Percentiles rank a stretch among this genome's conserved stretches.
Conservation (phyloP, 2,888 invertebrate genomes). For the Dermolepida albohirtum region DNA sequence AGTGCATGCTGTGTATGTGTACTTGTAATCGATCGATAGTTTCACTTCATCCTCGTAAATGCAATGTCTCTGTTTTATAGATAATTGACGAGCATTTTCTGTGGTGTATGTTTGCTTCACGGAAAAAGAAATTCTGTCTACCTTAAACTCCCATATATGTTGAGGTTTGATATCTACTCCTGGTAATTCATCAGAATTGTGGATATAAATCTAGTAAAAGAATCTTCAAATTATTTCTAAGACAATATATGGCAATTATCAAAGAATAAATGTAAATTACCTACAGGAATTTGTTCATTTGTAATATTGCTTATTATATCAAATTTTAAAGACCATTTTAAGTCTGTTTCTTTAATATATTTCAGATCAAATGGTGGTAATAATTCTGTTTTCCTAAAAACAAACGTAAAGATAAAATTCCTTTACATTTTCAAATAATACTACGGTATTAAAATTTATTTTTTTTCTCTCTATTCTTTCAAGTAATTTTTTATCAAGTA, state of each 20-base stretch:
- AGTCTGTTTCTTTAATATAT: constrained; percentile 75
- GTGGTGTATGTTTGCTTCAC: constrained; percentile 84
- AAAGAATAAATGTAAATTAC: background rate
- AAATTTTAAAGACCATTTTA: constrained; percentile 74
- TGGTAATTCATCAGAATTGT: constrained; percentile 78
- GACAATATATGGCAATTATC: background rate
- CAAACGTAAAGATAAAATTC: too few relatives aligned
- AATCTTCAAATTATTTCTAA: too few relatives aligned
- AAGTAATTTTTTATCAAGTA: too few relatives aligned
- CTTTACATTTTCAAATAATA: too few relatives aligned
- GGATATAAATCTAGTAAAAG: constrained; percentile 70
- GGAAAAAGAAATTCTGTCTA: constrained; percentile 74
- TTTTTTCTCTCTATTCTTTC: too few relatives aligned
- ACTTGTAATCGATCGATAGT: constrained; percentile 69
- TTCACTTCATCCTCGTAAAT: constrained; percentile 77
- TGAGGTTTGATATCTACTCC: constrained; percentile 77
- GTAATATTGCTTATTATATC: constrained; percentile 48
- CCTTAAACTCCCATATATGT: constrained; percentile 75
- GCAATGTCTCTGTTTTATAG: constrained; percentile 77
- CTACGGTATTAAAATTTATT: too few relatives aligned
- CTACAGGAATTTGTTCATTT: constrained; percentile 25
- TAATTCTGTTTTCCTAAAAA: constrained; percentile 64
- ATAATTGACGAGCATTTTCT: constrained; percentile 77
- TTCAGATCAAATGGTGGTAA: constrained; percentile 66
- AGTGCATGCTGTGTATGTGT: constrained; percentile 81